Evolutionary conservation across 2,797 vertebrate genomes (phyloP), one percentile per base, ranked within the genome.

Genomic region (Trematomus bernacchii): DNA sequence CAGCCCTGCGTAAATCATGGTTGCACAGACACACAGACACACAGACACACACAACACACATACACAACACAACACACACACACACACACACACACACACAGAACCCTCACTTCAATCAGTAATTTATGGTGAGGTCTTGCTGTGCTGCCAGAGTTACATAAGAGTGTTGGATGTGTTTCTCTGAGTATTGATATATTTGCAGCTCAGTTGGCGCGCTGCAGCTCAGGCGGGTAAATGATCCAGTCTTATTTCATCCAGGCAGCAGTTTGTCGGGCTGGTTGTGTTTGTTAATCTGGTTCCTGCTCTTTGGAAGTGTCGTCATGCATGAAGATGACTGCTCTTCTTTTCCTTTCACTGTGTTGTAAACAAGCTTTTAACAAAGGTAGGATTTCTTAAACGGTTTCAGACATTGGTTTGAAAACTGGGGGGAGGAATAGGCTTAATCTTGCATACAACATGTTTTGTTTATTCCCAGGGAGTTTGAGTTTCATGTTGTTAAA

Each of bases 1-100:
- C 33, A 53, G 87, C 46, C 8, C 0, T 0, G 37, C 84, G 77
- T 95, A 95, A 96, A 95, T 95, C 91, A 95, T 73, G 33, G 47
- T 37, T 44, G 71, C 71, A 27, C 27, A 10, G 6, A 10, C 43
- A 33, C 54, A 57, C 10, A 55, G 12, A 16, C 19, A 18, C 9
- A 16, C 30, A 23, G 23, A 23, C 23, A 23, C 23, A 23, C 71
- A 27, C 27, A 10, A 10, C 43, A 33, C 54, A 57, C 12, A 59
- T 12, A 21, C 19, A 18, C 8, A 16, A n/a, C n/a, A 27, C 27
- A 4, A n/a, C 71, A 27, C 27, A 10, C 18, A 10, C 43, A 33
- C 54, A 57, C 12, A 59, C 12, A 19, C 19, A 18, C 8, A 16
- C 30, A 59, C 27, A 51, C 48, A 54, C 12, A 42, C 52, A 46